Percentiles rank a stretch among this genome's conserved stretches.
phyloP scores from a whole-genome alignment of 1,140 invertebrate genomes.

The Acromyrmex echinatior region DNA sequence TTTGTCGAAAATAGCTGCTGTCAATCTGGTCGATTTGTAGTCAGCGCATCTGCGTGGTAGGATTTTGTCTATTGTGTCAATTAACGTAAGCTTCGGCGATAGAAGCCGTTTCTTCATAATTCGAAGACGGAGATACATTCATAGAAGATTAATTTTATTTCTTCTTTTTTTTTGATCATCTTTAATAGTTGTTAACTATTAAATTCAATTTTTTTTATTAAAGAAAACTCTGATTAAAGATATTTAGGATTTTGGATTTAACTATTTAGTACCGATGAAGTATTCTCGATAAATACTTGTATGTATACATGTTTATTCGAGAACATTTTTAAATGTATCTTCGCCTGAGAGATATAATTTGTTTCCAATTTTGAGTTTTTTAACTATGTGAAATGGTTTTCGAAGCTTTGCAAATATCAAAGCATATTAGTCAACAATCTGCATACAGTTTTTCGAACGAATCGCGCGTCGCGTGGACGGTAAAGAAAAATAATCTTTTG shows the following conservation, averaged over 20 bases:
- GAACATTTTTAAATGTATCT: constrained; percentile 28
- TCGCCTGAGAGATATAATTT: background rate
- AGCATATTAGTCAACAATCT: constrained; percentile 19
- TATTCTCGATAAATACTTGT: constrained; percentile 13
- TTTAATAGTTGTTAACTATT: background rate
- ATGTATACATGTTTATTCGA: background rate
- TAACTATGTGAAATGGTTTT: constrained; percentile 31
- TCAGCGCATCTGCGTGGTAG: constrained; percentile 73
- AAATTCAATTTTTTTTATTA: constrained; percentile 8
- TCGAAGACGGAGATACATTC: constrained; percentile 50
- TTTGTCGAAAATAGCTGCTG: constrained; percentile 60
- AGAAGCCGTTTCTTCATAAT: constrained; percentile 34
- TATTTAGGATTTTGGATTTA: background rate
- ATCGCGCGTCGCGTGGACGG: constrained; percentile 30
- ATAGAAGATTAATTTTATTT: constrained; percentile 21
- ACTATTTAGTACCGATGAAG: background rate
- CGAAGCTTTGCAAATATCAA: constrained; percentile 41
- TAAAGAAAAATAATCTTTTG: constrained; percentile 3
- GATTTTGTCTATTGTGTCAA: constrained; percentile 72
- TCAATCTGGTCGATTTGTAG: constrained; percentile 74
- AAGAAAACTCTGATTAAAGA: background rate
- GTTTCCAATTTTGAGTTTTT: constrained; percentile 31
- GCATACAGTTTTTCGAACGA: constrained; percentile 29
- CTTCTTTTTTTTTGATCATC: background rate
- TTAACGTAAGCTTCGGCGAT: constrained; percentile 53